These are phyloP conservation scores for Neomicropteryx cornuta DNA, from an alignment of 1,140 invertebrate species.

Conservation along the genomic window DNA sequence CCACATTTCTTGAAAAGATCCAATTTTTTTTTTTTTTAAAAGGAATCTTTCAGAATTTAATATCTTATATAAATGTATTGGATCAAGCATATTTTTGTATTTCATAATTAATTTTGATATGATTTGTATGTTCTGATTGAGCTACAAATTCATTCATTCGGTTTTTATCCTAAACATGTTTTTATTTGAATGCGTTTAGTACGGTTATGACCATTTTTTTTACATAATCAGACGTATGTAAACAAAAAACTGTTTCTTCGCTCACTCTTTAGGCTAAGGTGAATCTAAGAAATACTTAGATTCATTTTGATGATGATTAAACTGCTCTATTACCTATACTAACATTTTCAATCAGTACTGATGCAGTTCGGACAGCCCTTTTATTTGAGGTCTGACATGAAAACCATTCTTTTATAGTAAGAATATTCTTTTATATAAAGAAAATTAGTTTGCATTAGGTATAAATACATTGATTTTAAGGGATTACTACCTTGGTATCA, in stretches of 20 bases:
- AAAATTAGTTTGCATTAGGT: not conserved
- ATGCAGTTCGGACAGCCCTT: too few relatives aligned
- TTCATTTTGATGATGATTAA: not conserved
- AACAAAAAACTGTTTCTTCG: too few relatives aligned
- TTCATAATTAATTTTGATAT: conserved; percentile 4
- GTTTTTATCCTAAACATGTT: conserved; percentile 7
- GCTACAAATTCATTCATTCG: conserved; percentile 15
- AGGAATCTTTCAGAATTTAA: not conserved
- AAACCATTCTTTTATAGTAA: conserved; percentile 8
- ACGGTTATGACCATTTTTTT: not conserved
- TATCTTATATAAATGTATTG: not conserved
- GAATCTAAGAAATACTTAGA: too few relatives aligned
- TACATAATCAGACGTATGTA: too few relatives aligned
- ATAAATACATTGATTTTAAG: not conserved
- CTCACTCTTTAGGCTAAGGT: too few relatives aligned
- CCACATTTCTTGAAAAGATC: not conserved
- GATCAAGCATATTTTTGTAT: conserved; percentile 3
- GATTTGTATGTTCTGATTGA: conserved; percentile 12
- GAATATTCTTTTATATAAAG: conserved; percentile 1
- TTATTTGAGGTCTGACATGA: too few relatives aligned
- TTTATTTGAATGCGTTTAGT: not conserved
- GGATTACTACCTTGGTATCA: conserved; percentile 11
- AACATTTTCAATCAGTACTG: conserved; percentile 1
- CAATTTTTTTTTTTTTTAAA: conserved; percentile 1
- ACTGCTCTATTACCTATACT: not conserved